phyloP scores from a whole-genome alignment of 2,888 invertebrate species.

The Baccha elongata region DNA sequence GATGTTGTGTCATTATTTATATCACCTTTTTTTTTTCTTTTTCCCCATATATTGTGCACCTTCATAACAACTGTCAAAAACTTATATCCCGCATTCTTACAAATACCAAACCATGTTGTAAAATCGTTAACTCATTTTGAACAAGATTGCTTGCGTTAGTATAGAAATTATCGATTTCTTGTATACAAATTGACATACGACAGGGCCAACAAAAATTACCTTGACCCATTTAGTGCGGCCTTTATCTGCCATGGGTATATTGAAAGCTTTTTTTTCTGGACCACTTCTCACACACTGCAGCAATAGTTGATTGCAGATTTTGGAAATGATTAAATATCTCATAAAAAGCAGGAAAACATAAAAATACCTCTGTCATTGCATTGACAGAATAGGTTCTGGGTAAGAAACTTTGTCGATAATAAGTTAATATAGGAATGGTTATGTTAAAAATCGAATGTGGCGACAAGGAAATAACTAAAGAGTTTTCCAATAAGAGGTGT shows the following conservation, averaged over 20 bases:
- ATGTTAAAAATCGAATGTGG: no score
- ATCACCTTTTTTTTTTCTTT: no score
- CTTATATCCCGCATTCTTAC: not conserved
- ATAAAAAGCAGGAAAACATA: not conserved
- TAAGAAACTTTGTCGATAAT: no score
- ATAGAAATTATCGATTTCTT: constrained; percentile 47
- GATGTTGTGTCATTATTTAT: no score
- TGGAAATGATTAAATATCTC: constrained; percentile 16
- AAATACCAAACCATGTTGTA: not conserved
- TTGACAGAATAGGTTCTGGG: not conserved
- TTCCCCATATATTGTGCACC: not conserved
- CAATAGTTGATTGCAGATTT: constrained; percentile 27
- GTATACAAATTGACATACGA: constrained; percentile 36
- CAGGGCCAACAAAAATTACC: constrained; percentile 19
- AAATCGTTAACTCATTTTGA: no score
- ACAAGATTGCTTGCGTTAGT: no score
- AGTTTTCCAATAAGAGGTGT: no score
- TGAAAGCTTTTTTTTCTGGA: constrained; percentile 2
- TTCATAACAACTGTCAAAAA: not conserved
- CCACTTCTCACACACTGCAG: constrained; percentile 3
- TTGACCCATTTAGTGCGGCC: constrained; percentile 48
- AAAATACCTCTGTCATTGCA: constrained; percentile 1
- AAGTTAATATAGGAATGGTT: no score
- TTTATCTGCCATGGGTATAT: not conserved
- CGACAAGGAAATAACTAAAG: no score